Percentiles rank a stretch among this genome's conserved stretches.
phyloP scores from a whole-genome alignment of 2,113 vertebrate genomes.

The Pholis gunnellus region DNA sequence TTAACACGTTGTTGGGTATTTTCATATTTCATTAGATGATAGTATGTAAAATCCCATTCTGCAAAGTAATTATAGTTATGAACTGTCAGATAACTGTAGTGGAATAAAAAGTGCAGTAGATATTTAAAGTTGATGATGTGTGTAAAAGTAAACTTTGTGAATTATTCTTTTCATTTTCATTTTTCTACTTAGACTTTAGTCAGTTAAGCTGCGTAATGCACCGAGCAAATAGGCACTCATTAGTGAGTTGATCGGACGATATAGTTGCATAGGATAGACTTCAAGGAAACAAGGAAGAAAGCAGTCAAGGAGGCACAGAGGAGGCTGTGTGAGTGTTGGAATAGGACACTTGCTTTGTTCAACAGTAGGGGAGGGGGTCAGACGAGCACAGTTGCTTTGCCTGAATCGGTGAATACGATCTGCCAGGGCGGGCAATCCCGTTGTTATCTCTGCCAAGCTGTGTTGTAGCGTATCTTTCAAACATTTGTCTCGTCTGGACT shows the following conservation, averaged over 20 bases:
- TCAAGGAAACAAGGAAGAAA: slow-evolving; percentile 38
- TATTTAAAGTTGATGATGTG: neutral
- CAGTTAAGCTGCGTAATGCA: neutral
- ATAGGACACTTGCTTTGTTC: slow-evolving; percentile 75
- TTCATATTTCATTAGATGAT: neutral
- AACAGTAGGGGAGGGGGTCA: slow-evolving; percentile 68
- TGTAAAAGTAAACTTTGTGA: neutral
- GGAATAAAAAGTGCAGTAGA: neutral
- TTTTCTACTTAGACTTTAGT: neutral
- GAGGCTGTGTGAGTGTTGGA: slow-evolving; percentile 44
- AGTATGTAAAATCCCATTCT: neutral
- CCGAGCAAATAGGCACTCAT: neutral
- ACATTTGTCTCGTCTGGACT: slow-evolving; percentile 28
- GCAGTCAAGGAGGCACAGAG: slow-evolving; percentile 23
- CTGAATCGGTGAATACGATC: slow-evolving; percentile 27
- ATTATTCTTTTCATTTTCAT: neutral
- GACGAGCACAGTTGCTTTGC: slow-evolving; percentile 31
- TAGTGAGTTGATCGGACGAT: neutral
- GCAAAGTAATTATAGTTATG: neutral
- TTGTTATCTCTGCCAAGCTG: neutral
- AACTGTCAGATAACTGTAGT: neutral
- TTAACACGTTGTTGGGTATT: neutral
- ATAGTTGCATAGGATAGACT: neutral
- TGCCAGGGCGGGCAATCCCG: slow-evolving; percentile 8
- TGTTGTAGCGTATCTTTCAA: neutral